A percentile compares a stretch with the other conserved stretches of the same genome.
Evolutionary conservation across 2,113 vertebrate species (phyloP).

Genomic region (Psammodynastes pulverulentus): DNA sequence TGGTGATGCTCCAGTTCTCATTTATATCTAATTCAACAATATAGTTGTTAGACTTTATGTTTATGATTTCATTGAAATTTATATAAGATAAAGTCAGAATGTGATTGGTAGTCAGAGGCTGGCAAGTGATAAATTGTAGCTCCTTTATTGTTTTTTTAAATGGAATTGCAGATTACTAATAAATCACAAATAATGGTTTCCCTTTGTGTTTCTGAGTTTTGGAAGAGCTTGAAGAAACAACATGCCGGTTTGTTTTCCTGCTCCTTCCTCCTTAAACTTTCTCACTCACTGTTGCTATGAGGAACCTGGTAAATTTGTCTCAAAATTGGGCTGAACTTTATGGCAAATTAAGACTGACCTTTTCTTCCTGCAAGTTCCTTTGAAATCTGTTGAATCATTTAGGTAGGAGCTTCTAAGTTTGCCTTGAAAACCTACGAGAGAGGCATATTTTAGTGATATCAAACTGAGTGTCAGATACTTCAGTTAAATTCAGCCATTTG

Average conservation of each 20-base stretch:
- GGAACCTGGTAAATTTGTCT: neutral
- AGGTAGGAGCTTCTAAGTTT: neutral
- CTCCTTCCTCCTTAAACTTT: neutral
- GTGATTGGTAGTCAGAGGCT: neutral
- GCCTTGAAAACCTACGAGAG: neutral
- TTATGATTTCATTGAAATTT: neutral
- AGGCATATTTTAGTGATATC: neutral
- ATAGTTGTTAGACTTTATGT: neutral
- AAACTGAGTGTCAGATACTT: neutral
- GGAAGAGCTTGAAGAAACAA: neutral
- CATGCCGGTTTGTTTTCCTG: neutral
- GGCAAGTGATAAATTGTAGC: neutral
- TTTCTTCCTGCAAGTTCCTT: neutral
- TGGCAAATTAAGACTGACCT: neutral
- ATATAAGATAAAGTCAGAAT: neutral
- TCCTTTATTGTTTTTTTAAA: neutral
- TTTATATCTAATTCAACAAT: neutral
- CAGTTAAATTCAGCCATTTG: neutral
- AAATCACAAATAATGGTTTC: neutral
- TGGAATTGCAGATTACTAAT: neutral
- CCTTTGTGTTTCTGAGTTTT: neutral
- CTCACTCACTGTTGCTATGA: neutral
- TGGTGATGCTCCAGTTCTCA: neutral
- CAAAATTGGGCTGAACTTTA: neutral
- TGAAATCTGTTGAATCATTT: neutral